Conservation (phyloP, 2,888 invertebrate genomes). For the Aleiodes leptofemur region DNA sequence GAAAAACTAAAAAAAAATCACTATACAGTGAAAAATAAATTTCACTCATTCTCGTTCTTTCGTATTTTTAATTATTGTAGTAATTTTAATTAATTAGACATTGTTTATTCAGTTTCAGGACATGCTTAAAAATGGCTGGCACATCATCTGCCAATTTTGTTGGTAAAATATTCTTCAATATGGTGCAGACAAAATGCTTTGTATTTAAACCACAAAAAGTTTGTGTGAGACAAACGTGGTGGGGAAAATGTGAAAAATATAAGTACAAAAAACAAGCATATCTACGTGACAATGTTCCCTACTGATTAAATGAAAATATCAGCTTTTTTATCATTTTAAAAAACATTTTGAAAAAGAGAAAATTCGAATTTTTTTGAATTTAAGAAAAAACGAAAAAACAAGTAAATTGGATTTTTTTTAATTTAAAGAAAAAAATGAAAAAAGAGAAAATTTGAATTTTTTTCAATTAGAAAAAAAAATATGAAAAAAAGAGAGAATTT, state of each 20-base stretch:
- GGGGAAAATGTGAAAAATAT: conserved; percentile 86
- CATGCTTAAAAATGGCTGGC: conserved; percentile 91
- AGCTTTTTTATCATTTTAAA: background rate
- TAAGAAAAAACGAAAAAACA: background rate
- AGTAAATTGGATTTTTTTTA: too few species aligned
- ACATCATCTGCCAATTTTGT: conserved; percentile 93
- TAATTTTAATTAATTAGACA: background rate
- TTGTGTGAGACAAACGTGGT: conserved; percentile 87
- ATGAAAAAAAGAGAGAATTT: background rate
- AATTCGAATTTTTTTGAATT: background rate
- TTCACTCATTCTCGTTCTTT: too few species aligned
- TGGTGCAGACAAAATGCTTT: conserved; percentile 96
- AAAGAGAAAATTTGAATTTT: background rate
- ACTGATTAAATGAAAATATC: conserved; percentile 62
- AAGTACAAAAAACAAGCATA: conserved; percentile 84
- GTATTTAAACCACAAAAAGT: conserved; percentile 86
- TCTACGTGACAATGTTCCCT: conserved; percentile 84
- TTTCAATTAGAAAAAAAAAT: background rate
- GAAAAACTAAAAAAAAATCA: background rate
- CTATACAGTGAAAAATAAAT: too few species aligned
- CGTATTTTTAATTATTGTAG: too few species aligned
- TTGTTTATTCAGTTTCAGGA: conserved; percentile 85
- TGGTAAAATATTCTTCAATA: conserved; percentile 95
- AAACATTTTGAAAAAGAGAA: background rate
- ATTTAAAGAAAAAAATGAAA: background rate